A percentile compares a stretch with the other conserved stretches of the same genome.
Conservation (phyloP, 2,113 vertebrate genomes). For the Buteo buteo region DNA sequence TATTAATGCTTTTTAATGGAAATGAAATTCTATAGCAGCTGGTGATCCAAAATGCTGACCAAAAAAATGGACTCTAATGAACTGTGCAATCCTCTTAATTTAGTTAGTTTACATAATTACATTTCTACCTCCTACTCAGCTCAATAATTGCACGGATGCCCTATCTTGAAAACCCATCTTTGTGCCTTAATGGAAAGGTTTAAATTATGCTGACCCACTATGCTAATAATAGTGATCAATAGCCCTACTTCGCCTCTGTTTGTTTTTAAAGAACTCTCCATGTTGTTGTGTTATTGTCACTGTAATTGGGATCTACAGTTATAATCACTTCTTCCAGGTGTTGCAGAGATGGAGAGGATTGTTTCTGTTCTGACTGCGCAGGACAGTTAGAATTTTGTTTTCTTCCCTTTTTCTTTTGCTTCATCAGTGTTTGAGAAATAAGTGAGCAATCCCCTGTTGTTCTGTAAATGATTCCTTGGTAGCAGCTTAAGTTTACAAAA, state of each 20-base stretch:
- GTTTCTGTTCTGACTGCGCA: background rate
- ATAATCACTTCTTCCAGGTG: background rate
- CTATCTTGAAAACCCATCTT: conserved; percentile 23
- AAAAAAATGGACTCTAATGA: conserved; percentile 60
- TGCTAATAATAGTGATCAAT: conserved; percentile 42
- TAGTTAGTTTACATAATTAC: conserved; percentile 67
- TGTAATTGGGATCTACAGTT: background rate
- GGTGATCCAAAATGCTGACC: conserved; percentile 59
- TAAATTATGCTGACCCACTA: conserved; percentile 12
- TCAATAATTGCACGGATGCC: conserved; percentile 46
- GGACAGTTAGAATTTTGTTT: background rate
- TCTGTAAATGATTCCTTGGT: background rate
- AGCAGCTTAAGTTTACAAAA: background rate
- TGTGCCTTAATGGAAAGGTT: conserved; percentile 33
- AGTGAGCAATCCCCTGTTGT: background rate
- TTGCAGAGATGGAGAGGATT: background rate
- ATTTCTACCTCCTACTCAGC: conserved; percentile 62
- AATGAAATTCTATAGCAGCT: conserved; percentile 51
- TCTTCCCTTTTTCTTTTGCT: background rate
- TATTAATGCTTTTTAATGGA: conserved; percentile 56
- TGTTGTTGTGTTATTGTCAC: background rate
- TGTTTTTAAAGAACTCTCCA: background rate
- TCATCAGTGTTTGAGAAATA: background rate
- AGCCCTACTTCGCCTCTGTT: background rate
- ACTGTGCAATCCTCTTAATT: conserved; percentile 62